These are phyloP conservation scores for Camponotus pennsylvanicus DNA, from an alignment of 1,140 invertebrate genomes.

Conservation along the genomic window DNA sequence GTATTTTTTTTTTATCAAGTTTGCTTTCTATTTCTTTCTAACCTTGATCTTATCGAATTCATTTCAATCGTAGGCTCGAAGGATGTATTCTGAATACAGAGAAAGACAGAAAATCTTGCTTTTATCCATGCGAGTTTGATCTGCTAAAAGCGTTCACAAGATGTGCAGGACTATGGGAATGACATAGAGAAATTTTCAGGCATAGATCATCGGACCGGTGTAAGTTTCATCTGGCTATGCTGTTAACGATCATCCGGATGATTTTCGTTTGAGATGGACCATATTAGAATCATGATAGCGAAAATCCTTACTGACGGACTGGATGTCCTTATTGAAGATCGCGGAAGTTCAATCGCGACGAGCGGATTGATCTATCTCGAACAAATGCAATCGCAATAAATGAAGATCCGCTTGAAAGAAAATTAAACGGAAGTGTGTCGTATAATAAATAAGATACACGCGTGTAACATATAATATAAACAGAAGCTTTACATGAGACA, in stretches of 20 bases:
- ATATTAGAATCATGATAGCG: conserved; percentile 73
- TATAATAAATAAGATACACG: conserved; percentile 7
- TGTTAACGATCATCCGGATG: conserved; percentile 69
- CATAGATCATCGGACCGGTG: conserved; percentile 23
- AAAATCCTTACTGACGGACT: conserved; percentile 49
- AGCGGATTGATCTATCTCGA: conserved; percentile 16
- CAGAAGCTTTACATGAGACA: too few relatives aligned
- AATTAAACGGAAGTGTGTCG: not conserved
- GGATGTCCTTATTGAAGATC: conserved; percentile 33
- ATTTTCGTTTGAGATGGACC: conserved; percentile 47
- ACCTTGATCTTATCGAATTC: conserved; percentile 12
- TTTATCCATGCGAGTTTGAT: conserved; percentile 23
- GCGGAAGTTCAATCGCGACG: conserved; percentile 22
- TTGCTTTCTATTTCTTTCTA: not conserved
- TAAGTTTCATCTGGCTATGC: conserved; percentile 42
- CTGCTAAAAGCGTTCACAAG: conserved; percentile 63
- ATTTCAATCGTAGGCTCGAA: conserved; percentile 30
- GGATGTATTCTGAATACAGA: not conserved
- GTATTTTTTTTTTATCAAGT: not conserved
- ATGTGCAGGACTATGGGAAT: conserved; percentile 54
- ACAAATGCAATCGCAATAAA: conserved; percentile 54
- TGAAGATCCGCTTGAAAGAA: conserved; percentile 12
- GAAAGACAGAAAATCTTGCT: conserved; percentile 19
- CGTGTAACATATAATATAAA: not conserved
- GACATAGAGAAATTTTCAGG: conserved; percentile 59